These are phyloP conservation scores for Numida meleagris DNA, from an alignment of 2,113 vertebrate genomes.

Conservation along the genomic window DNA sequence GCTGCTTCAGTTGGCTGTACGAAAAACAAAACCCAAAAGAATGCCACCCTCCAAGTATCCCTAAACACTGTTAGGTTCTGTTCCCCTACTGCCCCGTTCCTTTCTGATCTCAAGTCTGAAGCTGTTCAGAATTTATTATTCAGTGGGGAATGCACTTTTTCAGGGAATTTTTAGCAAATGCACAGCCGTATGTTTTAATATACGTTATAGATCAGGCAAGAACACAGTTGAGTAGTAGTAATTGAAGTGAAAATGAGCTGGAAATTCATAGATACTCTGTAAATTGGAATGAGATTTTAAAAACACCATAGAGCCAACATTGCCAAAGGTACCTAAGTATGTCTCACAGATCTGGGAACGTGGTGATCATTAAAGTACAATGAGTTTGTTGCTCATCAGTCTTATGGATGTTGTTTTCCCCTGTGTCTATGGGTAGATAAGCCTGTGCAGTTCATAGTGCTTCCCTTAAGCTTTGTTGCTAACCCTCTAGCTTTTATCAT, in stretches of 20 bases:
- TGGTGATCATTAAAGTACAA: not conserved
- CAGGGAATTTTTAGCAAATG: constrained; percentile 7
- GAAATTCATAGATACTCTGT: not conserved
- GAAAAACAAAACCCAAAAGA: not conserved
- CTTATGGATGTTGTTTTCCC: not conserved
- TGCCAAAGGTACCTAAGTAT: not conserved
- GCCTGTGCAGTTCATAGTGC: not conserved
- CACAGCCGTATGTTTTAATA: constrained; percentile 18
- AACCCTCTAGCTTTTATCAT: not conserved
- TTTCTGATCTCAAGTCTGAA: not conserved
- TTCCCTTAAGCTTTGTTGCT: not conserved
- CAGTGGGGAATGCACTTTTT: not conserved
- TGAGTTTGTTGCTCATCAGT: not conserved
- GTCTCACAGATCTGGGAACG: not conserved
- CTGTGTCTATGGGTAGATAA: rapidly evolving
- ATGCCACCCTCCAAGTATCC: not conserved
- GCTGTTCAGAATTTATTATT: constrained; percentile 21
- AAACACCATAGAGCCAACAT: not conserved
- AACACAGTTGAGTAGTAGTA: not conserved
- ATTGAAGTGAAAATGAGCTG: constrained; percentile 40
- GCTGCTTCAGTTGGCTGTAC: not conserved
- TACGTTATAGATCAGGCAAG: constrained; percentile 29
- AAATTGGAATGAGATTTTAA: not conserved
- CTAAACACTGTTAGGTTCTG: not conserved
- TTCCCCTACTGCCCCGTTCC: not conserved